Evolutionary conservation across 2,113 vertebrate genomes (phyloP).

Genomic region (Saguinus midas): DNA sequence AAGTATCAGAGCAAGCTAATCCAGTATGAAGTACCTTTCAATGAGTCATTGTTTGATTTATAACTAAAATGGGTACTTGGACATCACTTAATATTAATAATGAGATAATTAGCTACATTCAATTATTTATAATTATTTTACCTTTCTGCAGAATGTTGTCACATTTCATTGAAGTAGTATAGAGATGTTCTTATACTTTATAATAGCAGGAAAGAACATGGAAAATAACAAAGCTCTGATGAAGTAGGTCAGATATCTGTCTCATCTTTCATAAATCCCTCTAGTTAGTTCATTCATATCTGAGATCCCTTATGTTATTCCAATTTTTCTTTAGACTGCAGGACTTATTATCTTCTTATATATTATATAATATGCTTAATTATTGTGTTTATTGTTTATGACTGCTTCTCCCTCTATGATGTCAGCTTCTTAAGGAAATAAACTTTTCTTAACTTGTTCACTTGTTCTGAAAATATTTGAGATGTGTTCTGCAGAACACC

Average conservation of each 20-base stretch:
- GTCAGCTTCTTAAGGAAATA: background rate
- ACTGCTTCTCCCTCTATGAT: background rate
- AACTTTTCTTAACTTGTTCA: background rate
- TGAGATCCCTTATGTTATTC: background rate
- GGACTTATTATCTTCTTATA: background rate
- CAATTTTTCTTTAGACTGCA: background rate
- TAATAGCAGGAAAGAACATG: background rate
- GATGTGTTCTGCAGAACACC: background rate
- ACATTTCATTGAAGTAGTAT: background rate
- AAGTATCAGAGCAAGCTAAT: background rate
- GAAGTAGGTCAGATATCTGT: background rate
- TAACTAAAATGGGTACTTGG: background rate
- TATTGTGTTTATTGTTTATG: background rate
- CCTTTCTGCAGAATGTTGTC: background rate
- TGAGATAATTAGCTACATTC: constrained; percentile 22
- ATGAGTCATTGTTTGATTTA: background rate
- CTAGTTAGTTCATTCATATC: background rate
- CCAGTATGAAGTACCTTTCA: background rate
- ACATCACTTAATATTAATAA: background rate
- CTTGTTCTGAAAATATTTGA: background rate
- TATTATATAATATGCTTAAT: background rate
- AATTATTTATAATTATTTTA: background rate
- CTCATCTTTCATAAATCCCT: background rate
- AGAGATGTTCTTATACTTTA: background rate
- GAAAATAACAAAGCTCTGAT: background rate